Conservation (phyloP, 2,888 invertebrate species). For the Lucinisca nassula region DNA sequence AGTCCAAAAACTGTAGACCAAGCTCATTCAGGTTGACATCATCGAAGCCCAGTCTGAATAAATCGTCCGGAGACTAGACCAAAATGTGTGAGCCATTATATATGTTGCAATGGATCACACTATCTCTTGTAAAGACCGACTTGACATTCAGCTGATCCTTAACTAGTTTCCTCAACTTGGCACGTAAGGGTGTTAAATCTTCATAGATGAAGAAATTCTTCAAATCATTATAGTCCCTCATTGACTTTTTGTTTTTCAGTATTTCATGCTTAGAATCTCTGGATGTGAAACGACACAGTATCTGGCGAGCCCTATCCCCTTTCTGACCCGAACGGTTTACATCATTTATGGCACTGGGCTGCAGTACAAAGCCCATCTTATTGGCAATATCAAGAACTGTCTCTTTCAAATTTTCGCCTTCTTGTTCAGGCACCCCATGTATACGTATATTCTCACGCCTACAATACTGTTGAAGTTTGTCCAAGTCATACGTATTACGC, state of each 20-base stretch:
- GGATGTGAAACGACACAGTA: neutral
- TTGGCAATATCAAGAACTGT: neutral
- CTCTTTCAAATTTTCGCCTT: neutral
- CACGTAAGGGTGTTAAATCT: neutral
- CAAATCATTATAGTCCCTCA: neutral
- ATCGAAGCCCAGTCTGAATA: neutral
- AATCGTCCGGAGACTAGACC: neutral
- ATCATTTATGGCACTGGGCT: neutral
- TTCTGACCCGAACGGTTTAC: neutral
- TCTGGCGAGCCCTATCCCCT: neutral
- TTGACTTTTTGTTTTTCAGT: neutral
- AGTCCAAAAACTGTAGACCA: neutral
- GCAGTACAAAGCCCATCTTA: neutral
- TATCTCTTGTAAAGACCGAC: neutral
- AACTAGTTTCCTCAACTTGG: neutral
- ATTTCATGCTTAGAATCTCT: neutral
- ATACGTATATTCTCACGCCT: neutral
- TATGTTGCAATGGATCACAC: neutral
- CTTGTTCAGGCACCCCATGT: neutral
- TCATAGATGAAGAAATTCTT: neutral
- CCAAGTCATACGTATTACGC: neutral
- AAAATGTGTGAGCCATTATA: neutral
- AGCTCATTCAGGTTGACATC: neutral
- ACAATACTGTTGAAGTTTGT: neutral
- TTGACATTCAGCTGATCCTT: neutral